Evolutionary conservation across 2,888 invertebrate genomes (phyloP), one percentile per base, ranked within the genome.

Genomic region (Zygogramma bicolorata): DNA sequence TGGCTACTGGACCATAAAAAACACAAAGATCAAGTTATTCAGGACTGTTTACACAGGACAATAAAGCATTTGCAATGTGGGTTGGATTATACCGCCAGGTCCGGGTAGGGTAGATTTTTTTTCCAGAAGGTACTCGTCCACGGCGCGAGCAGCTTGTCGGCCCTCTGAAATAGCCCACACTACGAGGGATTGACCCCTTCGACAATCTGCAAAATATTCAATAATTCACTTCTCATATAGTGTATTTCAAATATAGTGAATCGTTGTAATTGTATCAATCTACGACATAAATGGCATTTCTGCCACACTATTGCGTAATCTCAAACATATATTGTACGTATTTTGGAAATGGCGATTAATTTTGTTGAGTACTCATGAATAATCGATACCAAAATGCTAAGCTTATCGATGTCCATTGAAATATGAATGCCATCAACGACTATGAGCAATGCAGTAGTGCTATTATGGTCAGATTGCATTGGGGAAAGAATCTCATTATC

Each of bases 151-250:
- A 7, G 98, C 98, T 88, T 97, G 98, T n/a, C 99, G 91, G 1
- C 99, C 99, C 87, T 99, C 99, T 0, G 96, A 91, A 77, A 99
- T 99, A 20, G 99, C 99, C 97, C 98, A 99, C 7, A 99, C 99
- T 3, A 99, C 98, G 70, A 99, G 89, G 0, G 98, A 98, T 86
- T 99, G 99, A n/a, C 99, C 99, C 80, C 99, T 93, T 38, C 98
- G 94, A 86, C 99, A 99, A 90, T 99, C 99, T 97, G 85, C 76
- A 86, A 82, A 38, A 7, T 42, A n/a, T 13, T 8, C 2, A 65
- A 65, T 18, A 18, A 18, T 27, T 29, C 8, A 58, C 25, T 49
- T 46, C 7, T 1, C 0, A 25, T 27, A 27, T 46, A 3, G 4
- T 20, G 25, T 53, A 25, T 53, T 42, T 20, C 18, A 40, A 40